Base-by-base conservation (phyloP, 2,797 vertebrate genomes). In the Melanotaenia pygmaea region DNA sequence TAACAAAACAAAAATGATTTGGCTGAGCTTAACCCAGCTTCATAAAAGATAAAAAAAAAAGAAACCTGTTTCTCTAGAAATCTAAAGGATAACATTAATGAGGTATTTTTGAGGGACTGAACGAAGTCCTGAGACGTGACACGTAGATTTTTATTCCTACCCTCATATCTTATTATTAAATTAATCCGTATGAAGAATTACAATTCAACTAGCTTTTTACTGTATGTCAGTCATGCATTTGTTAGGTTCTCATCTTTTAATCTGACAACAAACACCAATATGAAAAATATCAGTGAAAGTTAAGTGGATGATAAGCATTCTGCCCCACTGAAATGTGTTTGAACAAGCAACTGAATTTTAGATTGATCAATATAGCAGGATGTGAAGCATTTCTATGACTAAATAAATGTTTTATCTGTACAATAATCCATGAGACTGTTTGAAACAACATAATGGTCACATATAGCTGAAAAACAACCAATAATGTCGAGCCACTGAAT, bases 351-450 rank as follows among this genome's bases (percentile, higher is more conserved):
- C 28, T 40, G 72, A 43, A 79, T 64, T 64, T 71, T 26, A 59
- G 77, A 79, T 76, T 59, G 80, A 83, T 89, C 84, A 72, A 84
- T 80, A 80, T 58, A 67, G 7, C 50, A 72, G 59, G 40, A 70
- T 77, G 54, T 64, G 73, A 76, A 61, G 43, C n/a, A 28, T 54
- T 11, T 58, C 64, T 35, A 2, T 10, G 26, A 30, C 24, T 88
- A 72, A 81, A 84, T 83, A 67, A 76, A 71, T 74, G 30, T 20
- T 14, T 4, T 69, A 71, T 67, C 34, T 68, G 28, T 43, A 66
- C 74, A 78, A 81, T 74, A 77, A 76, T 66, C 59, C 74, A 83
- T 45, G n/a, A 35, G 59, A 8, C 69, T 64, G 9, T 22, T 35
- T 11, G 58, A 12, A 30, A 66, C 56, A 64, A 72, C 59, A 4